Percentiles rank a stretch among this genome's conserved stretches.
These are phyloP conservation scores for Porites evermanni DNA, from an alignment of 92 coral and sea anemone species.

Conservation along the genomic window DNA sequence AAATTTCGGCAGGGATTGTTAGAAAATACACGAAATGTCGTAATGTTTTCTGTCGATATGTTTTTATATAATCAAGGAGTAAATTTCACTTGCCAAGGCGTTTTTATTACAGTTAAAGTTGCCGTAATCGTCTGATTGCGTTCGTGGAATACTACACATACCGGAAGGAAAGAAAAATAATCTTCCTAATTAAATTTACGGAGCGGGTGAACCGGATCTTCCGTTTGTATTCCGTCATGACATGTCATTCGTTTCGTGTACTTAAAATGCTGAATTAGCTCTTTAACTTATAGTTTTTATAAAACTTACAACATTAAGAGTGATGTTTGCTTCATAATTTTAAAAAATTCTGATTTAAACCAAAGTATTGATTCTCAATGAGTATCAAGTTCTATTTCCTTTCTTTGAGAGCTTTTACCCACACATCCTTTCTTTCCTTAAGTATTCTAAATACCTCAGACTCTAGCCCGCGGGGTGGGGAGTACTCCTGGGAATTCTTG, in stretches of 20 bases:
- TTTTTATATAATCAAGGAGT: not conserved
- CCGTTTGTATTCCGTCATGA: not conserved
- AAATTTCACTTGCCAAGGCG: not conserved
- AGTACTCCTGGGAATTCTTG: too few species aligned
- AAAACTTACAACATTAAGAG: too few species aligned
- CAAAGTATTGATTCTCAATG: not conserved
- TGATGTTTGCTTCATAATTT: too few species aligned
- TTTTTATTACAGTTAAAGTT: not conserved
- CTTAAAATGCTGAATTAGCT: too few species aligned
- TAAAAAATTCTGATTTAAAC: not conserved
- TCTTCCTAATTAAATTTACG: slow-evolving; percentile 15
- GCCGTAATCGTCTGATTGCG: not conserved
- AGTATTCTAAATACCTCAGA: too few species aligned
- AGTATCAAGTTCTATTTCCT: not conserved
- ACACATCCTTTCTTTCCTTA: not conserved
- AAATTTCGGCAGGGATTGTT: slow-evolving; percentile 4
- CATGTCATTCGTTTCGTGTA: not conserved
- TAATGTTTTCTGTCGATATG: not conserved
- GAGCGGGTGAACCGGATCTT: not conserved
- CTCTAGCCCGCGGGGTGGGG: too few species aligned
- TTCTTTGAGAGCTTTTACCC: not conserved
- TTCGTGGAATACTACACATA: slow-evolving; percentile 30
- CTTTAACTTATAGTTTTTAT: too few species aligned
- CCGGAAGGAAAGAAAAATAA: slow-evolving; percentile 45
- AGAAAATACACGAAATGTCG: not conserved